These are phyloP conservation scores for Isaurus tuberculatus DNA, from an alignment of 92 coral and sea anemone genomes.

Conservation along the genomic window DNA sequence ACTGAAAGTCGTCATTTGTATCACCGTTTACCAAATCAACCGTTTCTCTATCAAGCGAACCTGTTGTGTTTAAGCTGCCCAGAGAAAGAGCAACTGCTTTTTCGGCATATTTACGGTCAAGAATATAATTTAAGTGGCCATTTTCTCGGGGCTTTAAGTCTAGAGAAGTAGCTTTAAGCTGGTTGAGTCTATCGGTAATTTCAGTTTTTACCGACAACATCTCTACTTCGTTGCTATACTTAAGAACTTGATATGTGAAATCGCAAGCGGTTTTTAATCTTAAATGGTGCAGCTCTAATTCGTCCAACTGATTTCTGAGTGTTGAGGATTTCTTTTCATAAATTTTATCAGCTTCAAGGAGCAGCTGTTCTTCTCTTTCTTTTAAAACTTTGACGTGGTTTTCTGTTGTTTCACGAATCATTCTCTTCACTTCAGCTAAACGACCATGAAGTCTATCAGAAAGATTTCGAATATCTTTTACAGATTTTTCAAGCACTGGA, in stretches of 20 bases:
- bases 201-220: slow-evolving; percentile 69
- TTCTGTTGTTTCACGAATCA: slow-evolving; percentile 73
- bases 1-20: slow-evolving; percentile 35
- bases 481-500: slow-evolving; percentile 73
- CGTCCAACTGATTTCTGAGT: slow-evolving; percentile 66
- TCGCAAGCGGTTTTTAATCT: slow-evolving; percentile 78
- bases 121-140: slow-evolving; percentile 75
- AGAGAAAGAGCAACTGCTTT: slow-evolving; percentile 65
- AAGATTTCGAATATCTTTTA: slow-evolving; percentile 67
- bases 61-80: slow-evolving; percentile 71
- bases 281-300: slow-evolving; percentile 66
- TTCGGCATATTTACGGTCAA: slow-evolving; percentile 77
- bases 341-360: slow-evolving; percentile 77
- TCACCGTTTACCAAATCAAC: slow-evolving; percentile 45
- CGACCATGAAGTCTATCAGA: slow-evolving; percentile 81
- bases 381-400: slow-evolving; percentile 70
- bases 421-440: slow-evolving; percentile 75
- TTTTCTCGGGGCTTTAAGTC: slow-evolving; percentile 80
- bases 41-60: slow-evolving; percentile 55
- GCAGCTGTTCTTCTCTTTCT: slow-evolving; percentile 80
- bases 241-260: slow-evolving; percentile 85
- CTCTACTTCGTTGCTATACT: slow-evolving; percentile 90
- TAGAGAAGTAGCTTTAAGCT: slow-evolving; percentile 62
- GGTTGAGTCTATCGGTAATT: slow-evolving; percentile 73
- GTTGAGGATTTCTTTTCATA: slow-evolving; percentile 69